Percentiles rank a stretch among this genome's conserved stretches.
Conservation (phyloP, 2,888 invertebrate species). For the Amblyjoppa proteus region DNA sequence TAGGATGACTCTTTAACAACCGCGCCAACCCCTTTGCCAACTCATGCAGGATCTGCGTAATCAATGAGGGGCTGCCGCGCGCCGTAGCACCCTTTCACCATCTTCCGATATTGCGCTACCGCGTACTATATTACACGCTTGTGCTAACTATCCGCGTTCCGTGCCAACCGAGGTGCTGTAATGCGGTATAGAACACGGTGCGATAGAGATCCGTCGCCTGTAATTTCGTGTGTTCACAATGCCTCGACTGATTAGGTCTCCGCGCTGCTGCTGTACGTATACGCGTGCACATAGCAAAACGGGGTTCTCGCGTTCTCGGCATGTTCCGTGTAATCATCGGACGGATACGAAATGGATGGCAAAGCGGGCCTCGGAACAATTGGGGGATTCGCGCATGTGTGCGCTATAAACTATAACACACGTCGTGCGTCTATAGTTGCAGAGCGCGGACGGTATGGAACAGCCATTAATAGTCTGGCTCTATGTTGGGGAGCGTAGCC, state of each 20-base stretch:
- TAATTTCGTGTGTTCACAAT: conserved; percentile 80
- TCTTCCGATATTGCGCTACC: conserved; percentile 28
- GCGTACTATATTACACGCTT: conserved; percentile 36
- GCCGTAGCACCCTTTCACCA: conserved; percentile 46
- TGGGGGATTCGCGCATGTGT: conserved; percentile 28
- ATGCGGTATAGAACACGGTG: conserved; percentile 53
- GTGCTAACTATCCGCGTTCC: conserved; percentile 30
- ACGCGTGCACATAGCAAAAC: conserved; percentile 35
- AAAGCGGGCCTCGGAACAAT: conserved; percentile 8
- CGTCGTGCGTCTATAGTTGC: background rate
- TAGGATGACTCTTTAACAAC: conserved; percentile 64
- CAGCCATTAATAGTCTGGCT: conserved; percentile 31
- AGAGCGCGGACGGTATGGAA: conserved; percentile 4
- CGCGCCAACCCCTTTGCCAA: conserved; percentile 25
- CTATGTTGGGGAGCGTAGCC: conserved; percentile 35
- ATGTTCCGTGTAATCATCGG: conserved; percentile 60
- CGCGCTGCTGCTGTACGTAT: conserved; percentile 20
- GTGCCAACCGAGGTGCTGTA: conserved; percentile 46
- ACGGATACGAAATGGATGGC: conserved; percentile 49
- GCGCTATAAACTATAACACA: background rate
- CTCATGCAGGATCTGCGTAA: conserved; percentile 42
- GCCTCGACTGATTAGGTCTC: conserved; percentile 78
- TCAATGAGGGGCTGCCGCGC: conserved; percentile 35
- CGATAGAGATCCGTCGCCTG: conserved; percentile 71
- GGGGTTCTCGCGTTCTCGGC: conserved; percentile 31